A percentile compares a stretch with the other conserved stretches of the same genome.
Conservation (phyloP, 2,888 invertebrate species). For the Apocheima hispidaria region DNA sequence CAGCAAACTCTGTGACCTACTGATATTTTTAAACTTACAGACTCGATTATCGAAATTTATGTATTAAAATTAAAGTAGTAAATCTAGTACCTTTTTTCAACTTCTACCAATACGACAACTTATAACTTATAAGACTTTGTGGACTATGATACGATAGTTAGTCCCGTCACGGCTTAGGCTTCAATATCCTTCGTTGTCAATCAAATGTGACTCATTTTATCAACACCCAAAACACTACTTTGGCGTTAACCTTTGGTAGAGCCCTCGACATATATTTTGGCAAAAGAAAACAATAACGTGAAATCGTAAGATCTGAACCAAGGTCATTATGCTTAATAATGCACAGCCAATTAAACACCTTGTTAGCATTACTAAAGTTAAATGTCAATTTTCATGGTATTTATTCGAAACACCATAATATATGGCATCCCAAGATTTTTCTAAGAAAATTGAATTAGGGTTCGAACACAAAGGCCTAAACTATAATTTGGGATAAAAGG, state of each 20-base stretch:
- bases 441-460: background rate
- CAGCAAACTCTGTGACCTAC: background rate
- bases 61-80: no score
- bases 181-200: constrained; percentile 29
- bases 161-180: background rate
- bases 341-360: constrained; percentile 71
- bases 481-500: constrained; percentile 9
- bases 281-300: constrained; percentile 83
- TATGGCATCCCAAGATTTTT: background rate
- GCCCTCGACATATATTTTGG: constrained; percentile 85
- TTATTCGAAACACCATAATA: constrained; percentile 14
- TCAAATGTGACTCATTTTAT: constrained; percentile 49
- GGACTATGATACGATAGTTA: background rate
- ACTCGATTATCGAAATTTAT: no score
- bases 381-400: constrained; percentile 40
- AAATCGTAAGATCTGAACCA: constrained; percentile 78
- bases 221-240: constrained; percentile 60
- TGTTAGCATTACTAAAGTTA: constrained; percentile 56
- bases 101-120: no score
- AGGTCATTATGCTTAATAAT: constrained; percentile 71
- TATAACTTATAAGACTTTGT: no score
- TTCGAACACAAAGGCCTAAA: background rate
- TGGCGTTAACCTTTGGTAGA: constrained; percentile 71
- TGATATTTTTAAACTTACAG: background rate
- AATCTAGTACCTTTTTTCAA: no score